Evolutionary conservation across 2,888 invertebrate genomes (phyloP), one percentile per base, ranked within the genome.

Genomic region (Zygogramma bicolorata): DNA sequence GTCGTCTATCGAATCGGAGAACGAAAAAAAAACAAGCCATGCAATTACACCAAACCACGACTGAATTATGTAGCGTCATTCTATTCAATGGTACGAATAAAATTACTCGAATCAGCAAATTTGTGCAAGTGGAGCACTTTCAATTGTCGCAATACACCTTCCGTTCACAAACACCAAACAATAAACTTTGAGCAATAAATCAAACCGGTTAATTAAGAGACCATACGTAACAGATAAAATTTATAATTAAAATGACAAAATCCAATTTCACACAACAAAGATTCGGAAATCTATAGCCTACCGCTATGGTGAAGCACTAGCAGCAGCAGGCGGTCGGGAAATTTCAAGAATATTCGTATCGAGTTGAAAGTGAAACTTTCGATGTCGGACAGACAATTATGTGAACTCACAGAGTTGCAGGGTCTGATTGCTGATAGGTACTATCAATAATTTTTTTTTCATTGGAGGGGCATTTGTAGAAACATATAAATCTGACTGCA

Each of bases 231-330:
- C 83, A 83, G 84, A 84, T 84, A 84, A 84, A 84, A 85, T 83
- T 77, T 84, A 85, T 85, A 86, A 85, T 86, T 85, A 85, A 85
- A 85, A 85, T 84, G 85, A 85, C 85, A 85, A 84, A 85, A 85
- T 85, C 85, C 85, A 86, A 85, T 85, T 86, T 85, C 85, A 85
- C 85, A 85, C 85, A 84, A 85, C 84, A 85, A 85, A 85, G 85
- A 84, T 77, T 79, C 73, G 77, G 81, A 82, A 84, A 85, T 84
- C 82, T 84, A 85, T 83, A 80, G 81, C 79, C 78, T 60, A 57
- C 46, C 63, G 63, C n/a, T 62, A 27, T 15, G 42, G 42, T 25
- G 53, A 18, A 22, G 8, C 27, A 20, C 18, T 49, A 27, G 31
- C n/a, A n/a, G n/a, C n/a, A n/a, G n/a, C n/a, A n/a, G 1, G 13